These are phyloP conservation scores for Cyanoliseus patagonus DNA, from an alignment of 2,113 vertebrate species.

Conservation along the genomic window DNA sequence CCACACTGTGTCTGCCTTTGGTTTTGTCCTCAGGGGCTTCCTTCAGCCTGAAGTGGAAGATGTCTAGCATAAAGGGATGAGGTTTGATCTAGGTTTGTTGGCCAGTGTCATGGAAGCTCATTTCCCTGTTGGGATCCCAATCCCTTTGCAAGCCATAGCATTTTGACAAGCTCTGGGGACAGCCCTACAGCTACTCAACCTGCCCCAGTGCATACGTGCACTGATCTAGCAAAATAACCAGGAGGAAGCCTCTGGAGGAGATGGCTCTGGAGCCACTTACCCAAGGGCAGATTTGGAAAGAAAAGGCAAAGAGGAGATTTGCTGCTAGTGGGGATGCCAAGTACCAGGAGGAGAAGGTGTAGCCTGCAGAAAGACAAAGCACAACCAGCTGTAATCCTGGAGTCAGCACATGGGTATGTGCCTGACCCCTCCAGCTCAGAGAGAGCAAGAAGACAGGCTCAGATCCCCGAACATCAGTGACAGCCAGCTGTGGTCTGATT, in stretches of 20 bases:
- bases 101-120: background rate
- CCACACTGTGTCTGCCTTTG: background rate
- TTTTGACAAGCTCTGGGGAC: background rate
- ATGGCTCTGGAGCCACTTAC: background rate
- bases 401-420: background rate
- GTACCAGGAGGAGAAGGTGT: background rate
- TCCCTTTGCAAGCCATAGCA: background rate
- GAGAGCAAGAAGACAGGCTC: background rate
- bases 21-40: background rate
- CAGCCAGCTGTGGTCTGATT: background rate
- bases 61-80: accelerated
- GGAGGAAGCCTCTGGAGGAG: background rate
- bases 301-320: background rate
- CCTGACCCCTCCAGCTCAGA: background rate
- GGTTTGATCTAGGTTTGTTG: background rate
- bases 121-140: background rate
- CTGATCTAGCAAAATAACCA: background rate
- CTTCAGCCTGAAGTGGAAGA: background rate
- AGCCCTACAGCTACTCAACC: background rate
- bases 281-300: background rate
- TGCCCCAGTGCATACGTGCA: accelerated
- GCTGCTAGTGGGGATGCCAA: background rate
- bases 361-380: background rate
- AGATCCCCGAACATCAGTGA: background rate
- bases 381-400: background rate